Conservation (phyloP, 1,140 invertebrate species). For the Pygmarrhopalites habei region DNA sequence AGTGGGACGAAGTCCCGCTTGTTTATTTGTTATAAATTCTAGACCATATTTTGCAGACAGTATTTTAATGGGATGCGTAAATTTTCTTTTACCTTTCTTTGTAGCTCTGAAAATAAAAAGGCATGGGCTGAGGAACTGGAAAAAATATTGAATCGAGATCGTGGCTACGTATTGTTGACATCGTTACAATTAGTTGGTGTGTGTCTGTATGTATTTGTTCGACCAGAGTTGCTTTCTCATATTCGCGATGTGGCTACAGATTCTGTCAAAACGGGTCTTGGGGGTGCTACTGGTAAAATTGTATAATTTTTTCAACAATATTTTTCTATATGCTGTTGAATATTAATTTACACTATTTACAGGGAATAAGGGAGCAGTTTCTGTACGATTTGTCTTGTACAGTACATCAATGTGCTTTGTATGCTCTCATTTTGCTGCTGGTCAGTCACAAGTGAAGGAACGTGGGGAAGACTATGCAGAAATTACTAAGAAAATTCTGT, state of each 20-base stretch:
- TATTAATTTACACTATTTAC: conserved; percentile 21
- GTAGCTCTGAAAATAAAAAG: conserved; percentile 86
- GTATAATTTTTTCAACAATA: no score
- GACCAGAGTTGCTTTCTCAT: conserved; percentile 74
- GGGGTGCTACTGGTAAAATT: conserved; percentile 70
- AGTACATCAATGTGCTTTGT: conserved; percentile 94
- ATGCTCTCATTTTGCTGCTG: conserved; percentile 97
- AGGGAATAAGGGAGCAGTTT: conserved; percentile 93
- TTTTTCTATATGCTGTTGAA: not conserved
- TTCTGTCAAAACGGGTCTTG: conserved; percentile 94
- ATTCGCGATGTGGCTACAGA: conserved; percentile 89
- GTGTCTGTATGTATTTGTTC: conserved; percentile 89
- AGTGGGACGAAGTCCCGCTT: not conserved
- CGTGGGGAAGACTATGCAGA: conserved; percentile 94
- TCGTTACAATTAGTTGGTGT: conserved; percentile 97
- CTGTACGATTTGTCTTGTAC: conserved; percentile 82
- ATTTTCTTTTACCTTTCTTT: conserved; percentile 18
- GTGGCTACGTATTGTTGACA: conserved; percentile 83
- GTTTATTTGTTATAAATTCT: not conserved
- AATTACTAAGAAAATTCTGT: conserved; percentile 84
- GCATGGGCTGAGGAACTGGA: conserved; percentile 92
- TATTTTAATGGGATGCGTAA: conserved; percentile 8
- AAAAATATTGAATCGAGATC: conserved; percentile 80
- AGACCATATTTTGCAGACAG: no score
- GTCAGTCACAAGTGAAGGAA: conserved; percentile 90